Evolutionary conservation across 2,797 vertebrate genomes (phyloP).

Genomic region (Hybognathus amarus): DNA sequence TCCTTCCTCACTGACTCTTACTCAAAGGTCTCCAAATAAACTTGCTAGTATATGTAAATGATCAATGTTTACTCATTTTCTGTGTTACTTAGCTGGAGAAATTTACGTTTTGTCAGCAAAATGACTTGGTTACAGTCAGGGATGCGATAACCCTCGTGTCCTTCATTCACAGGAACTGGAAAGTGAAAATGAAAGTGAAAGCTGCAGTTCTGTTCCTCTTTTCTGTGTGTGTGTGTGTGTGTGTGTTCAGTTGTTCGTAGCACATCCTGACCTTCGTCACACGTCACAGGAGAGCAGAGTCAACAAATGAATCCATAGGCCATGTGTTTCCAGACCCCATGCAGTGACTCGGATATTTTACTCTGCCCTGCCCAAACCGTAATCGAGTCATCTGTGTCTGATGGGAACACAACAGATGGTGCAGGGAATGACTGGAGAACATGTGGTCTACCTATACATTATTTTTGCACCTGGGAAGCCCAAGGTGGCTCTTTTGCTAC

Average conservation of each 20-base stretch:
- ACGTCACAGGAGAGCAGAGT: background rate
- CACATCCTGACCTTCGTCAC: background rate
- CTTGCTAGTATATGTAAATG: background rate
- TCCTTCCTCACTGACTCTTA: background rate
- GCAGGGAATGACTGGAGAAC: background rate
- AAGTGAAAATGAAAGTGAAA: slow-evolving; percentile 47
- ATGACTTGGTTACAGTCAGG: background rate
- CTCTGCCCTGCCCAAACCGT: slow-evolving; percentile 1
- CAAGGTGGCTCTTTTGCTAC: background rate
- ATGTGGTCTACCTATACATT: background rate
- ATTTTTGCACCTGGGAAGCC: background rate
- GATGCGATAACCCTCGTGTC: background rate
- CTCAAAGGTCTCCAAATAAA: background rate
- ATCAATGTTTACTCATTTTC: background rate
- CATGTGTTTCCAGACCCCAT: slow-evolving; percentile 16
- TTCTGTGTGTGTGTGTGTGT: background rate
- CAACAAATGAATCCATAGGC: slow-evolving; percentile 2
- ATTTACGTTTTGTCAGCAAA: no score
- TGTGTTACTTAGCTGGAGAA: background rate
- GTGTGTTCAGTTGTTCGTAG: slow-evolving; percentile 9
- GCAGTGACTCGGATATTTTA: background rate
- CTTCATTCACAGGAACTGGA: background rate
- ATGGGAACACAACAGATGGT: background rate
- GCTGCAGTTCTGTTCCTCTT: slow-evolving; percentile 24
- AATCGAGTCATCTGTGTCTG: background rate